These are phyloP conservation scores for Odontamblyopus rebecca DNA, from an alignment of 2,797 vertebrate genomes.

Conservation along the genomic window DNA sequence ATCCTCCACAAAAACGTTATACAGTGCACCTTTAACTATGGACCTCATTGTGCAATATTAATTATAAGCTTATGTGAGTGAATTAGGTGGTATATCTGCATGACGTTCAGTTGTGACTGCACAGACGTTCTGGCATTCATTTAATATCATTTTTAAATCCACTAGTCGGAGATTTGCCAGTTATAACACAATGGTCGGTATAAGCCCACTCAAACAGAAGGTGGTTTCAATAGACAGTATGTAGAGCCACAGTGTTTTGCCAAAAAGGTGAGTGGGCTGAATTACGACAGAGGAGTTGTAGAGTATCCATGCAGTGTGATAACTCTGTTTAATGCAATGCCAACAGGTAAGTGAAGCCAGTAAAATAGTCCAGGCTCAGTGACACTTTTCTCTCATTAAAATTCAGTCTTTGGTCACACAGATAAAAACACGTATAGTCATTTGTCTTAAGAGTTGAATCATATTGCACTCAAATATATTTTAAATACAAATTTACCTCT, in stretches of 20 bases:
- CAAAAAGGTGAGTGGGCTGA: conserved; percentile 1
- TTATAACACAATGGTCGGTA: neutral
- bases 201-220: conserved; percentile 1
- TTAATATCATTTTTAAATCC: neutral
- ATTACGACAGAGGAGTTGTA: neutral
- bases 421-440: conserved; percentile 17
- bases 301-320: conserved; percentile 7
- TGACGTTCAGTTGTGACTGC: neutral
- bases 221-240: neutral
- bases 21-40: neutral
- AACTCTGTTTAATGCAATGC: neutral
- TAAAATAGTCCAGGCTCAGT: conserved; percentile 13
- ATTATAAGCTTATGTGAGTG: neutral
- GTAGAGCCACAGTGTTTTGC: neutral
- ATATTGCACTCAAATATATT: conserved; percentile 15
- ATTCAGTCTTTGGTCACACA: conserved; percentile 28
- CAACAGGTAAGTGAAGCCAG: conserved; percentile 5
- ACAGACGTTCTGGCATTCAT: neutral
- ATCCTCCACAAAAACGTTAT: too few relatives aligned
- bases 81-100: neutral
- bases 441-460: conserved; percentile 13
- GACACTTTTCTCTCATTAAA: conserved; percentile 30
- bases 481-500: neutral
- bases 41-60: neutral
- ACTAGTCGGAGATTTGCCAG: neutral